These are phyloP conservation scores for Anneissia japonica DNA, from an alignment of 35 echinoderm and acorn worm species.

Conservation along the genomic window DNA sequence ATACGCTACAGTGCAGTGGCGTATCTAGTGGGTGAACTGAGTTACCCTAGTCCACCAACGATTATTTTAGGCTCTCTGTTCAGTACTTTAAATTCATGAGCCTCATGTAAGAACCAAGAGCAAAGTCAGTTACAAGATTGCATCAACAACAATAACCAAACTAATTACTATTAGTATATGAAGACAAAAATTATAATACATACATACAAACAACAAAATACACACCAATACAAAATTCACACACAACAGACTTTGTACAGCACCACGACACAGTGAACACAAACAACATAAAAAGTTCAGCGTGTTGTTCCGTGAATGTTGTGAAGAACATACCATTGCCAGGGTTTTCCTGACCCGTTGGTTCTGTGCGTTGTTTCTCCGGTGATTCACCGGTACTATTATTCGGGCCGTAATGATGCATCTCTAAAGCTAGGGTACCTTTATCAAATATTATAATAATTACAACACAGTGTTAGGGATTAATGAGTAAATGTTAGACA, in stretches of 20 bases:
- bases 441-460: not conserved
- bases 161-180: not conserved
- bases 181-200: not conserved
- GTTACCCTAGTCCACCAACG: no score
- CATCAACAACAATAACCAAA: no score
- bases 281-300: not conserved
- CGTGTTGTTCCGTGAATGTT: not conserved
- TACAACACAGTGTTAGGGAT: no score
- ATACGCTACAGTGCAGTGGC: no score
- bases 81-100: no score
- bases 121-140: no score
- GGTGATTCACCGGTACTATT: not conserved
- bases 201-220: not conserved
- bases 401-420: constrained; percentile 2
- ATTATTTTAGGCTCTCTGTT: no score
- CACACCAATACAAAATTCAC: not conserved
- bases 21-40: no score
- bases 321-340: not conserved
- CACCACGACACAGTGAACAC: not conserved
- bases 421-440: constrained; percentile 12
- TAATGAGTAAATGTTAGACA: no score
- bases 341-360: not conserved
- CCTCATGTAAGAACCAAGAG: no score
- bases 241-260: not conserved
- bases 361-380: not conserved